Evolutionary conservation across 2,797 vertebrate species (phyloP), one percentile per base, ranked within the genome.

Genomic region (Acanthurus tractus): DNA sequence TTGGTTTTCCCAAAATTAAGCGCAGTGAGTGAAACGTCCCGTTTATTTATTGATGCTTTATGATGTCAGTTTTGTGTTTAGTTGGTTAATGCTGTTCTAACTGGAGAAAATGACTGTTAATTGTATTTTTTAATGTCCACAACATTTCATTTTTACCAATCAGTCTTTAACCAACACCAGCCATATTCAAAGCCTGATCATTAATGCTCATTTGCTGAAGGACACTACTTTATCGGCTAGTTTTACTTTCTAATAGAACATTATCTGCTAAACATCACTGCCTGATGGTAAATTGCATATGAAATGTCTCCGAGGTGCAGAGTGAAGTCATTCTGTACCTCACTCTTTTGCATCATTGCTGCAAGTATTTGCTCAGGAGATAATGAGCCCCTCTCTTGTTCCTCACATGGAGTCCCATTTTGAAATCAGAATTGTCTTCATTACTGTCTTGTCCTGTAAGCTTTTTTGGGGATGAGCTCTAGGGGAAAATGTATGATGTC

Each of bases 1-100:
- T 91, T 87, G 88, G 85, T 92, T 90, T 88, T 85, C 85, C 87
- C 66, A 86, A 84, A 93, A 84, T 72, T 54, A 79, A 75, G 69
- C 67, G 79, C 88, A 85, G 84, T 74, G 67, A 87, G 62, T 82
- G 66, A 86, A 84, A 69, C 67, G 76, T 92, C 84, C 77, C n/a
- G 12, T 90, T 83, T 89, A 82, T 84, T 88, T 89, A 83, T 87
- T 59, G 59, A 87, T 48, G 76, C 78, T 88, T 86, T 71, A 75
- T 40, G 62, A 86, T 86, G 79, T 88, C 79, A 48, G 52, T 77
- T 71, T 79, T 29, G 61, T 83, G 74, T 75, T 83, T 81, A 50
- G 61, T 76, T 79, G 63, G 67, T 78, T 62, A 49, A 70, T 70
- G 74, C 65, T 86, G 74, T 88, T 82, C 48, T 69, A 79, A 77